Conservation (phyloP, 2,888 invertebrate genomes). For the Subacronicta megacephala region DNA sequence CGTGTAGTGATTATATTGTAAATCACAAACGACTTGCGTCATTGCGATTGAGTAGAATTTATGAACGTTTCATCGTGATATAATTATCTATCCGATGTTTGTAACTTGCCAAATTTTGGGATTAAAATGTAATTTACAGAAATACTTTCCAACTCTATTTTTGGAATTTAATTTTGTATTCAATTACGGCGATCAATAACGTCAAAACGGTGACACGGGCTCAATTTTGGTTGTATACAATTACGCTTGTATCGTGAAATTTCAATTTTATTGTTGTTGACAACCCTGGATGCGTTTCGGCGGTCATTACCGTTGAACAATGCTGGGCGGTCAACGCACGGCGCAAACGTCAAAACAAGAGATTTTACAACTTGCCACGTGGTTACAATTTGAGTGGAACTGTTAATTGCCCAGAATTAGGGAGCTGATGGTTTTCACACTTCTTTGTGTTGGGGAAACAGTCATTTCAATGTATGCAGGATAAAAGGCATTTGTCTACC, state of each 20-base stretch:
- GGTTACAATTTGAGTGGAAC: conserved; percentile 36
- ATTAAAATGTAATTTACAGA: conserved; percentile 24
- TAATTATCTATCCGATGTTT: conserved; percentile 4
- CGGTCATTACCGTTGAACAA: conserved; percentile 61
- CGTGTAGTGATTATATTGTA: too few species aligned
- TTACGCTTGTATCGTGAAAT: conserved; percentile 55
- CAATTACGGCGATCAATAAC: conserved; percentile 30
- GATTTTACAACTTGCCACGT: conserved; percentile 57
- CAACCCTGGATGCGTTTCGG: conserved; percentile 62
- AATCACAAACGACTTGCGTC: not conserved
- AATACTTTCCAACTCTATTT: conserved; percentile 18
- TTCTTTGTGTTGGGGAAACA: not conserved
- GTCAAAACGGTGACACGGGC: conserved; percentile 33
- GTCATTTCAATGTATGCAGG: not conserved
- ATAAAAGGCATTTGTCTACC: not conserved
- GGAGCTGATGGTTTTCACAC: conserved; percentile 15
- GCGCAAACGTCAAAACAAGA: conserved; percentile 56
- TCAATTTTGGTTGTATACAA: conserved; percentile 19
- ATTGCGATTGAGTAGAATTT: too few species aligned
- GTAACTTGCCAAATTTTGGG: conserved; percentile 10
- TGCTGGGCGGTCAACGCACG: conserved; percentile 55
- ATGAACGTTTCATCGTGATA: not conserved
- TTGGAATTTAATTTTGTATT: conserved; percentile 9
- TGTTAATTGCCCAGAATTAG: conserved; percentile 44
- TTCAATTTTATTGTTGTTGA: conserved; percentile 61